Evolutionary conservation across 2,113 vertebrate genomes (phyloP), one percentile per base, ranked within the genome.

Genomic region (Buteo buteo): DNA sequence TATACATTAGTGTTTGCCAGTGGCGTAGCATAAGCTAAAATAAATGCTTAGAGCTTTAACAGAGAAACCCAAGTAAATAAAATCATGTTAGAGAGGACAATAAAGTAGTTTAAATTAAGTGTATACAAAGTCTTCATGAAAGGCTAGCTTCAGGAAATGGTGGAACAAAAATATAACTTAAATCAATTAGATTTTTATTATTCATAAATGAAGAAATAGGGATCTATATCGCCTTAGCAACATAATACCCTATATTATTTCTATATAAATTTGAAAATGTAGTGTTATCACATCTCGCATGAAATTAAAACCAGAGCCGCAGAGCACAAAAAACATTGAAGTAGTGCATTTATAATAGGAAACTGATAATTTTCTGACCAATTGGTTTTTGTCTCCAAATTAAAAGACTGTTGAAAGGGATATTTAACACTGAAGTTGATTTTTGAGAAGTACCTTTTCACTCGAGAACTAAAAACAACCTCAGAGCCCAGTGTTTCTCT

Each of bases 131-230:
- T 55, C 47, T 92, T 87, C 12, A 70, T 38, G 38, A 88, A 93
- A 86, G 47, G 12, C 19, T 95, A 77, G 29, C 86, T 95, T 92
- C 58, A 94, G 89, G 82, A 65, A 95, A 57, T 78, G 36, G 83
- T 69, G 73, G 57, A 91, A 95, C 3, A 19, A 89, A 97, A 94
- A 89, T 79, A 34, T 69, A 91, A 95, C 47, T 76, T 65, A 31
- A 89, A 45, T 90, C 64, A 92, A 81, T 94, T 94, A 96, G 32
- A 69, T 50, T 86, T 94, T 93, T 95, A 58, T 82, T 94, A 77
- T 89, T 94, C 69, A 69, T 69, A 87, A 93, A 89, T 72, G 13
- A 91, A 92, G 73, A 91, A 81, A 92, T 64, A 65, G 19, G 25
- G 14, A 42, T 65, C 31, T 91, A 58, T 91, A 95, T 90, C 92